Conservation (phyloP, 2,888 invertebrate species). For the Balanococcus diminutus region DNA sequence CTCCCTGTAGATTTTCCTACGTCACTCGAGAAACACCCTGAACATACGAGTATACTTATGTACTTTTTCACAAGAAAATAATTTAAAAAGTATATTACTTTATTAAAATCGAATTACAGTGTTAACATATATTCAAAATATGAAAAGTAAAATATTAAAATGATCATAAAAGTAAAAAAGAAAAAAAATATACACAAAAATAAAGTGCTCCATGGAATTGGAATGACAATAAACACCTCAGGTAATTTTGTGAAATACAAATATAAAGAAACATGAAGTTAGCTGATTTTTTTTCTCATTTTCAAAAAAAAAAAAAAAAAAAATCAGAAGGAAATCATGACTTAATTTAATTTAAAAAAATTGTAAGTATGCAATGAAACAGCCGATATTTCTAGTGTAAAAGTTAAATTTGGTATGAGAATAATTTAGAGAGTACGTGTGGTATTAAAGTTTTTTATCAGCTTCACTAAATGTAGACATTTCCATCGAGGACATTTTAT, state of each 20-base stretch:
- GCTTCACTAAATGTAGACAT: conserved; percentile 51
- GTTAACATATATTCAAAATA: background rate
- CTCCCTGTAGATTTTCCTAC: no score
- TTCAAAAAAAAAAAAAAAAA: background rate
- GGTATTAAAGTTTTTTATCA: conserved; percentile 44
- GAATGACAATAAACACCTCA: background rate
- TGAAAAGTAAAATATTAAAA: background rate
- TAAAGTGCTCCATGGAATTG: background rate
- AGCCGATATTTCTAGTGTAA: background rate
- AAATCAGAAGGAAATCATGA: no score
- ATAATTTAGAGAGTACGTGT: background rate
- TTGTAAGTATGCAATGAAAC: background rate
- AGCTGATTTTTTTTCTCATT: background rate
- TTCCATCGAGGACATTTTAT: conserved; percentile 48
- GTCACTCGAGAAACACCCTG: no score
- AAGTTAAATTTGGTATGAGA: background rate
- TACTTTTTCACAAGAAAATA: no score
- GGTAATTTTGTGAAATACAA: background rate
- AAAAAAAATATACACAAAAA: background rate
- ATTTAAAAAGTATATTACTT: background rate
- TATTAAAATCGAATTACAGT: background rate
- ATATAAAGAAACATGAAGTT: background rate
- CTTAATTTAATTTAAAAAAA: background rate
- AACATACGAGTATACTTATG: no score
- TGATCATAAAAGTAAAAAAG: background rate